A percentile compares a stretch with the other conserved stretches of the same genome.
These are phyloP conservation scores for Ranitomeya imitator DNA, from an alignment of 2,113 vertebrate genomes.

Conservation along the genomic window DNA sequence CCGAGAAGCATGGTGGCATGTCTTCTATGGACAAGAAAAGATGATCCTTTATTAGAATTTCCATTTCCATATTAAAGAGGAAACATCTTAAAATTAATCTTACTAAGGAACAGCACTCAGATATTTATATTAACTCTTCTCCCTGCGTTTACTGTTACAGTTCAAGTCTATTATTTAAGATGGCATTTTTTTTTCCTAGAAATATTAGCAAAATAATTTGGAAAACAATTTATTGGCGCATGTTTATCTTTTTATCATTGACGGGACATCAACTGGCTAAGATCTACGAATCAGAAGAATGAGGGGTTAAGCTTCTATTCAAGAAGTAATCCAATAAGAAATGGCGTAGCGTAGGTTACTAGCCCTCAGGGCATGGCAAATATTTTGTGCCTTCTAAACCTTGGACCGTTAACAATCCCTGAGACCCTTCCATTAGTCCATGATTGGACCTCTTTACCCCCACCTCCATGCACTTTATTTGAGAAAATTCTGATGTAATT, in stretches of 20 bases:
- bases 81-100: not conserved
- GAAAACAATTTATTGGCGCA: not conserved
- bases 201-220: not conserved
- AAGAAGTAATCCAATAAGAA: too few relatives aligned
- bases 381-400: too few relatives aligned
- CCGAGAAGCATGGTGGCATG: not conserved
- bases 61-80: not conserved
- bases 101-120: not conserved
- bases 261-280: not conserved
- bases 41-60: constrained; percentile 13
- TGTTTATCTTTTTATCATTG: not conserved
- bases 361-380: too few relatives aligned
- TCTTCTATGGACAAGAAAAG: not conserved
- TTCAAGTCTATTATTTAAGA: not conserved
- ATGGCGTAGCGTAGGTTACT: too few relatives aligned
- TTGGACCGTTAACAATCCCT: too few relatives aligned
- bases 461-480: too few relatives aligned
- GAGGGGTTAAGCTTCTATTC: too few relatives aligned
- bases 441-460: too few relatives aligned
- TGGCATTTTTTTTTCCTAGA: too few relatives aligned
- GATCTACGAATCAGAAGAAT: not conserved
- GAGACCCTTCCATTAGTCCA: too few relatives aligned
- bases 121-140: not conserved
- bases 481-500: too few relatives aligned
- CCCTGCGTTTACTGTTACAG: not conserved